Percentiles rank a stretch among this genome's conserved stretches.
phyloP scores from a whole-genome alignment of 1,140 invertebrate species.

The Pomacea maculata region DNA sequence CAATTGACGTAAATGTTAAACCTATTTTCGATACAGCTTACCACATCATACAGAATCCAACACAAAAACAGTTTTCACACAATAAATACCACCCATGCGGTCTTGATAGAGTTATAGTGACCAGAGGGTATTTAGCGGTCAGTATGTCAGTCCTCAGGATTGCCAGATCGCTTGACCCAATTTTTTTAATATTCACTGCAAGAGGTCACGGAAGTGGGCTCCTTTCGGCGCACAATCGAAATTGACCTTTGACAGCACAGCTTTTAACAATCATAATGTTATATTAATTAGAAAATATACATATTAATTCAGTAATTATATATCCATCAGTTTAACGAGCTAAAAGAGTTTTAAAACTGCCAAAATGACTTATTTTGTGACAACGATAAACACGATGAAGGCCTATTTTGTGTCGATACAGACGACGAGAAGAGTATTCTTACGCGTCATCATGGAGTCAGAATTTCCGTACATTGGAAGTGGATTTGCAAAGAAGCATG shows the following conservation, averaged over 20 bases:
- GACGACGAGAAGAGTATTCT: constrained; percentile 3
- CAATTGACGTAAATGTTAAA: too few species aligned
- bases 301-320: not conserved
- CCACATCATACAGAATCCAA: too few species aligned
- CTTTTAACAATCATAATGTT: not conserved
- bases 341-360: not conserved
- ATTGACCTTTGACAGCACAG: constrained; percentile 12
- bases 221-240: not conserved
- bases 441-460: constrained; percentile 17
- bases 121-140: constrained; percentile 24
- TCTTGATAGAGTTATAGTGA: not conserved
- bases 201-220: constrained; percentile 24
- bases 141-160: constrained; percentile 10
- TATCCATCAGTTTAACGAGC: not conserved
- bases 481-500: not conserved
- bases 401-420: not conserved
- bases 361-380: not conserved
- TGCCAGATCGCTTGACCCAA: constrained; percentile 19
- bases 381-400: not conserved
- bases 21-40: too few species aligned
- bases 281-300: not conserved
- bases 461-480: not conserved
- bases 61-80: not conserved
- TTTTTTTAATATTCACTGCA: not conserved
- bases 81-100: not conserved